Base-by-base conservation (phyloP, 2,113 vertebrate species). In the Pterocles burchelli region DNA sequence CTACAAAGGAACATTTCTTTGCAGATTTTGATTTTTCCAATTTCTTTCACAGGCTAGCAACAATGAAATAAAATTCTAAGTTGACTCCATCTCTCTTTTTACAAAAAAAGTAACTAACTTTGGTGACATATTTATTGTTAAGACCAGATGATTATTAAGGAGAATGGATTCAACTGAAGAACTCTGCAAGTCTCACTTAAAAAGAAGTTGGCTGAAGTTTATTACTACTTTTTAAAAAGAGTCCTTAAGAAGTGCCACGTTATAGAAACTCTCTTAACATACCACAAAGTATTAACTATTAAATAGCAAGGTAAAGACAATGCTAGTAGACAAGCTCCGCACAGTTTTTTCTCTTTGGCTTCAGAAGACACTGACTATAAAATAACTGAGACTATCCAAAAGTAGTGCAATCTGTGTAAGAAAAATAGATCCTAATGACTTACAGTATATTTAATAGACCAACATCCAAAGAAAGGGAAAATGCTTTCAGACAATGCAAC, bases 161-260 rank as follows among this genome's bases (percentile, higher is more conserved):
- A 90, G 79, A 95, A 89, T 49, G 54, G 61, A 94, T 96, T 97
- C 72, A 83, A 78, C 26, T 76, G 89, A 90, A 96, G 93, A 84
- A 76, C 66, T 67, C 77, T 76, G 70, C 66, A 95, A 91, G 75
- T 93, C 97, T 95, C 72, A 94, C 75, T 67, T 55, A 55, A 89
- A 95, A 95, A 89, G 59, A 86, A 96, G 63, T 49, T 97, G 96
- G 88, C 95, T 88, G 65, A 86, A 88, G 90, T 80, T 93, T 82
- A 88, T 91, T 92, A 78, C 19, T 54, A 91, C 78, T 94, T 96
- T 77, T 96, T 77, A 62, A 89, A 79, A 94, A 95, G 22, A 83
- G 63, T 62, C 96, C 68, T 87, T 96, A 94, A 76, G 72, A 97
- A 96, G 65, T 85, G 82, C 96, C 96, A 95, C 48, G 55, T 97